A percentile compares a stretch with the other conserved stretches of the same genome.
Conservation (phyloP, 2,888 invertebrate genomes). For the Drosophila meridionalis region DNA sequence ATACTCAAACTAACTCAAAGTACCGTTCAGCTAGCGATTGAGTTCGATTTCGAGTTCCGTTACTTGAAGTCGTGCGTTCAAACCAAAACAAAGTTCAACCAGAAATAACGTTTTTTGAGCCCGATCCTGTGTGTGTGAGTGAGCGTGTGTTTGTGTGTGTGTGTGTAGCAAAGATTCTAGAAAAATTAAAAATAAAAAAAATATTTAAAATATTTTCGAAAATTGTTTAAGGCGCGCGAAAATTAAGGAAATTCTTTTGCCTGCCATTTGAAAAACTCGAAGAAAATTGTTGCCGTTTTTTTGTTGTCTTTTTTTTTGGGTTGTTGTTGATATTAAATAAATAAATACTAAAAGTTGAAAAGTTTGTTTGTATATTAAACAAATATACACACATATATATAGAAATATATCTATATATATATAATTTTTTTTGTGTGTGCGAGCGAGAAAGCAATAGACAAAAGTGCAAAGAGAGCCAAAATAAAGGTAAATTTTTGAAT, state of each 20-base stretch:
- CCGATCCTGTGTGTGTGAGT: not conserved
- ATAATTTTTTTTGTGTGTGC: conserved; percentile 14
- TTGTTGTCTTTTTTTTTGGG: conserved; percentile 22
- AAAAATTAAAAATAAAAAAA: not conserved
- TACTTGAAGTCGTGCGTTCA: conserved; percentile 38
- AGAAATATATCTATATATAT: not conserved
- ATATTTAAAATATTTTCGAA: conserved; percentile 7
- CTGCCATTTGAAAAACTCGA: conserved; percentile 19
- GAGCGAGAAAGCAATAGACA: conserved; percentile 13
- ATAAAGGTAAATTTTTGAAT: conserved; percentile 47
- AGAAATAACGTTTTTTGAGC: not conserved
- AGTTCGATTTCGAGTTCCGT: conserved; percentile 39
- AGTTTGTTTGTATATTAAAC: conserved; percentile 28
- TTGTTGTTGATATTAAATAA: conserved; percentile 22
- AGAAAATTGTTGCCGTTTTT: conserved; percentile 11
- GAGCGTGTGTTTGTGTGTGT: not conserved
- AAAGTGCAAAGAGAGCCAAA: conserved; percentile 31
- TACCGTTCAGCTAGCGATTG: conserved; percentile 19
- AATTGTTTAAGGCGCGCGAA: conserved; percentile 15
- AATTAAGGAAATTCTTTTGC: conserved; percentile 6
- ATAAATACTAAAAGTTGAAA: conserved; percentile 19
- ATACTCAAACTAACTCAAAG: conserved; percentile 34
- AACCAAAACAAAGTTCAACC: not conserved
- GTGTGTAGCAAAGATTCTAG: conserved; percentile 6
- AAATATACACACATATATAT: conserved; percentile 5